Conservation (phyloP, 2,888 invertebrate genomes). For the Sinopyrophorus schimmeli region DNA sequence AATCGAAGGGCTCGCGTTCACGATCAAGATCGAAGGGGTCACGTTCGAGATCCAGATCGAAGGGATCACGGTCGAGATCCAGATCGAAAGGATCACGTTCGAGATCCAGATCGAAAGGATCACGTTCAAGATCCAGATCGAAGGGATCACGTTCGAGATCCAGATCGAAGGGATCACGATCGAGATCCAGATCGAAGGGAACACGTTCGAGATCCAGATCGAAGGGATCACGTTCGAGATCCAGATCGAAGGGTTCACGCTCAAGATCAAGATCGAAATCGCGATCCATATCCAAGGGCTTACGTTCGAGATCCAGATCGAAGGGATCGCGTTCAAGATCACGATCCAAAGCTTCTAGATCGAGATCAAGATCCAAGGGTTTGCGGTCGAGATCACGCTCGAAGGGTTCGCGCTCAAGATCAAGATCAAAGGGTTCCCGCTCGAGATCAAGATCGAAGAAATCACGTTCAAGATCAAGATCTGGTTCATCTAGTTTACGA, state of each 20-base stretch:
- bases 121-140: constrained; percentile 40
- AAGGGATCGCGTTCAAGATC: constrained; percentile 37
- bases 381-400: constrained; percentile 33
- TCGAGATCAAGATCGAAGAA: constrained; percentile 35
- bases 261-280: constrained; percentile 38
- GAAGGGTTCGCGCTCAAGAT: constrained; percentile 37
- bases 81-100: constrained; percentile 38
- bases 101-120: constrained; percentile 42
- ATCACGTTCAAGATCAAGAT: constrained; percentile 39
- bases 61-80: constrained; percentile 46
- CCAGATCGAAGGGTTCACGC: constrained; percentile 35
- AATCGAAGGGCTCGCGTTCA: too few species aligned
- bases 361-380: constrained; percentile 36
- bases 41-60: too few species aligned
- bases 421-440: constrained; percentile 43
- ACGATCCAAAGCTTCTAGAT: constrained; percentile 40
- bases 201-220: constrained; percentile 41
- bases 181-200: constrained; percentile 42
- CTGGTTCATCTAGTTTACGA: constrained; percentile 34
- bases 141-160: constrained; percentile 42
- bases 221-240: constrained; percentile 31
- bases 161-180: constrained; percentile 40
- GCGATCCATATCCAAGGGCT: constrained; percentile 44
- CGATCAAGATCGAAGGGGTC: constrained; percentile 35
- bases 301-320: constrained; percentile 45